Evolutionary conservation across 2,113 vertebrate genomes (phyloP).

Genomic region (Pterocles gutturalis): DNA sequence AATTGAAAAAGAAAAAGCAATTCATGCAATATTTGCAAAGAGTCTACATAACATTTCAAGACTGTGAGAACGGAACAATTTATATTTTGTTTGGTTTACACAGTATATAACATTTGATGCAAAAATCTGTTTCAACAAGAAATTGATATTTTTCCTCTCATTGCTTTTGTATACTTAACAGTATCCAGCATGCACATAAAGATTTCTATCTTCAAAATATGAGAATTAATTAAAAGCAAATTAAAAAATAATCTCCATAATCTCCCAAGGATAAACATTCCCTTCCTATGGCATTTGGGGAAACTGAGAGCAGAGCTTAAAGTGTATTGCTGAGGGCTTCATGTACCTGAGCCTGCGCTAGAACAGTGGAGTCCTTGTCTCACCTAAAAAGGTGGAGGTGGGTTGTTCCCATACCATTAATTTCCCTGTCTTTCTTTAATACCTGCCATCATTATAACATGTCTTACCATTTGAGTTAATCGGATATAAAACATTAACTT

Average conservation of each 20-base stretch:
- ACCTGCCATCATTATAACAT: constrained; percentile 14
- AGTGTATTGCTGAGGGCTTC: not conserved
- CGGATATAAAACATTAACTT: constrained; percentile 54
- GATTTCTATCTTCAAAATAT: not conserved
- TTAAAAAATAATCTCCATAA: not conserved
- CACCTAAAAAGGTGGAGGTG: not conserved
- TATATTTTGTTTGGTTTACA: not conserved
- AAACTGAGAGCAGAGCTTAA: not conserved
- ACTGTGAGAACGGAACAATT: not conserved
- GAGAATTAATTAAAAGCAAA: not conserved
- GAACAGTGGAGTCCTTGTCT: not conserved
- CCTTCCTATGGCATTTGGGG: not conserved
- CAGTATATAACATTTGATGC: not conserved
- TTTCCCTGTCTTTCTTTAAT: constrained; percentile 41
- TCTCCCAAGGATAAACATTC: not conserved
- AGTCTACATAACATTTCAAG: not conserved
- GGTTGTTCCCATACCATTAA: not conserved
- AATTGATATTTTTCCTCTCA: not conserved
- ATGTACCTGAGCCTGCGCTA: not conserved
- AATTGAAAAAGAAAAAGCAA: not conserved
- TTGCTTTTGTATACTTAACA: not conserved
- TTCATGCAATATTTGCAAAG: not conserved
- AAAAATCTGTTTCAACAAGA: constrained; percentile 18
- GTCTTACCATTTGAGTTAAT: constrained; percentile 54
- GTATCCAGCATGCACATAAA: not conserved